Percentiles rank a stretch among this genome's conserved stretches.
Conservation (phyloP, 2,888 invertebrate species). For the Dasysyrphus tricinctus region DNA sequence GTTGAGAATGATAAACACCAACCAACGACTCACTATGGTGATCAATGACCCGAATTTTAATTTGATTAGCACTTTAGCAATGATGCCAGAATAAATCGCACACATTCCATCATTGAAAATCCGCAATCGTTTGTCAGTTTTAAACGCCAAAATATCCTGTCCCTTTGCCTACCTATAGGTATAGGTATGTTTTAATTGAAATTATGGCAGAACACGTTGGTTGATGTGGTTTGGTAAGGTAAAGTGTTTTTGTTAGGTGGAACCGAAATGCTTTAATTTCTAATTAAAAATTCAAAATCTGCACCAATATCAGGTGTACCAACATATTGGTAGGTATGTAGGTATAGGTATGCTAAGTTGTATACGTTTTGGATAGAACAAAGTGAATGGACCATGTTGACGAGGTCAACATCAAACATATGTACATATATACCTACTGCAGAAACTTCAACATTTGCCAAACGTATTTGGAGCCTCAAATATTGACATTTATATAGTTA, state of each 20-base stretch:
- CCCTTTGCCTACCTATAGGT: neutral
- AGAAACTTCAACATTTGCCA: conserved; percentile 22
- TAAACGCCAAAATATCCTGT: conserved; percentile 1
- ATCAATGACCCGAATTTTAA: conserved; percentile 11
- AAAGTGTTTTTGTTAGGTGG: neutral
- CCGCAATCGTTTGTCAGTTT: conserved; percentile 2
- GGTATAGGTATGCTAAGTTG: too few species aligned
- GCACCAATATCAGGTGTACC: neutral
- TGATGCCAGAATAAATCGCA: neutral
- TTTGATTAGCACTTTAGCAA: conserved; percentile 14
- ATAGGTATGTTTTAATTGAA: conserved; percentile 20
- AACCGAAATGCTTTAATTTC: conserved; percentile 1
- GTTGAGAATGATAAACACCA: neutral
- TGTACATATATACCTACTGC: too few species aligned
- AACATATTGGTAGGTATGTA: too few species aligned
- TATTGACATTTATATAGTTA: neutral
- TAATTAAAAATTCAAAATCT: conserved; percentile 13
- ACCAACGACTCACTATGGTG: neutral
- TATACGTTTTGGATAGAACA: neutral
- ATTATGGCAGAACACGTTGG: conserved; percentile 11
- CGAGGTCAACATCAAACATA: conserved; percentile 5
- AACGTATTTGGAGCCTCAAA: conserved; percentile 17
- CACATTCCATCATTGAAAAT: neutral
- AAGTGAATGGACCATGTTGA: conserved; percentile 22
- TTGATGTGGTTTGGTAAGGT: neutral